Evolutionary conservation across 2,113 vertebrate species (phyloP).

Genomic region (Stomatorhinus ivindoensis): DNA sequence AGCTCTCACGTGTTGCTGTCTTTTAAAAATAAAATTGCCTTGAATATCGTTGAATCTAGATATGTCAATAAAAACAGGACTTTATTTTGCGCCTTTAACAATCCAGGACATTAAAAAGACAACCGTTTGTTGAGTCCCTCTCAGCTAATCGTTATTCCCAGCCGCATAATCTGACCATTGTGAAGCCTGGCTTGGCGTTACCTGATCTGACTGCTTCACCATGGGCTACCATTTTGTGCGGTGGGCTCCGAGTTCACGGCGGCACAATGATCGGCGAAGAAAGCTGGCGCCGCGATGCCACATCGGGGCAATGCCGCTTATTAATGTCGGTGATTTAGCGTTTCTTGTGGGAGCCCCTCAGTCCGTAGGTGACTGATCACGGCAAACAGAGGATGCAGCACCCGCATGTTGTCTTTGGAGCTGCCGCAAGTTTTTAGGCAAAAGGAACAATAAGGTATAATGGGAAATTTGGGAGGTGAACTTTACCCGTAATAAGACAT

Average conservation of each 20-base stretch:
- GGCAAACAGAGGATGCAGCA: background rate
- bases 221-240: background rate
- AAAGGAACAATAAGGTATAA: background rate
- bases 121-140: background rate
- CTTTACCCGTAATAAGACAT: background rate
- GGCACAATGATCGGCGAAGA: background rate
- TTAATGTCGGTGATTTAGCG: background rate
- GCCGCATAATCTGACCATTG: background rate
- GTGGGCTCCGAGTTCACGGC: background rate
- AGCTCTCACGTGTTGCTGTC: background rate
- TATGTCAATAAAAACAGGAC: background rate
- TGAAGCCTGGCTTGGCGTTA: background rate
- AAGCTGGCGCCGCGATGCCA: background rate
- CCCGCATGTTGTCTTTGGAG: background rate
- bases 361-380: background rate
- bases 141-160: background rate
- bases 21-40: background rate
- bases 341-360: background rate
- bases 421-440: background rate
- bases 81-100: background rate
- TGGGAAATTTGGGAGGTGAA: background rate
- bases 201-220: background rate
- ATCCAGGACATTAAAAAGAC: background rate
- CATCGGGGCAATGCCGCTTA: background rate
- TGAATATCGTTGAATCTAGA: background rate